Base-by-base conservation (phyloP, 1,140 invertebrate species). In the Atopsyche davidsoni region DNA sequence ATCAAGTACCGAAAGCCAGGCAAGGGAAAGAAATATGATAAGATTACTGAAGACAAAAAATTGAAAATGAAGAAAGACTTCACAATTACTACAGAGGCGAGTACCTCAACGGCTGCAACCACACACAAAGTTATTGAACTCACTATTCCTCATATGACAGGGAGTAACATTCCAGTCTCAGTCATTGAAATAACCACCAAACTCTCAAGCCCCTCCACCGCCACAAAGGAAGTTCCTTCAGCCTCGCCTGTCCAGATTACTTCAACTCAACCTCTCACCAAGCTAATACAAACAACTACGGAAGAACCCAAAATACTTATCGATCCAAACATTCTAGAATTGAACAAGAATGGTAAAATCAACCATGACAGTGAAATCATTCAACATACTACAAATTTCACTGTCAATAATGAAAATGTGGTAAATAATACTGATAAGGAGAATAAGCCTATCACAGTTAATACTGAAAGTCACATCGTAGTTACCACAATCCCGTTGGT, bases 61-160 rank as follows among this genome's bases (percentile, higher is more conserved):
- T n/a, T n/a, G n/a, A n/a, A n/a, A n/a, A n/a, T n/a, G n/a, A n/a
- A 52, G 44, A 57, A 46, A 39, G 46, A 45, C 44, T 19, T 36
- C 9, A 61, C 58, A 53, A 34, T 44, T 38, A 45, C 54, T 39
- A 38, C 41, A 25, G 43, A 42, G 16, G 19, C 49, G 7, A 21
- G 19, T 19, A 25, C 60, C 11, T 51, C 59, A 18, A 50, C 63
- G 3, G 64, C 56, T n/a, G 57, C 62, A 38, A 51, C 62, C 1
- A 64, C 53, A 42, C 67, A 70, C 40, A 69, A 72, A 65, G 59
- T 68, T 23, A 62, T 70, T 6, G 64, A 66, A 60, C 66, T 69
- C 23, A 69, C 64, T 32, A 60, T 66, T 31, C 54, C 65, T 23
- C 53, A 61, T 46, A 60, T 68, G n/a, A 47, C 47, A 36, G 58